Conservation (phyloP, 2,797 vertebrate species). For the Arctocebus calabarensis region DNA sequence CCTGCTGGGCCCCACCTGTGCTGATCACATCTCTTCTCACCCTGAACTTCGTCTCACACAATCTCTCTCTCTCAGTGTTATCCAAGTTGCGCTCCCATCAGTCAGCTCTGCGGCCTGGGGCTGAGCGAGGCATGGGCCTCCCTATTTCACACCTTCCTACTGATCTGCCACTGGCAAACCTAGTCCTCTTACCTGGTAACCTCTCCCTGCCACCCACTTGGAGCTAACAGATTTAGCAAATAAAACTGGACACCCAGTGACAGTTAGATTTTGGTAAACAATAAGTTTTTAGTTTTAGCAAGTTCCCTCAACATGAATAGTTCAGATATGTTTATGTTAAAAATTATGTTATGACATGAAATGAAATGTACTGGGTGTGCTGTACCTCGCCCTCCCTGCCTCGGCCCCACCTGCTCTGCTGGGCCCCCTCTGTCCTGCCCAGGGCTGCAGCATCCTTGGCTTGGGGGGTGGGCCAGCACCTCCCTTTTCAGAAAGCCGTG, state of each 20-base stretch:
- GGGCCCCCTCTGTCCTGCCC: no score
- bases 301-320: neutral
- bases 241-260: no score
- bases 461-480: accelerated
- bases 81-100: neutral
- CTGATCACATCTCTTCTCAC: neutral
- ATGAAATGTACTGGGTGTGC: neutral
- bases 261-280: neutral
- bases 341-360: neutral
- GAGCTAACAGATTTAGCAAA: neutral
- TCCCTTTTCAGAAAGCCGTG: neutral
- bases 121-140: neutral
- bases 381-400: neutral
- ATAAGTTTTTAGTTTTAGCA: neutral
- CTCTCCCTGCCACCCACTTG: accelerated
- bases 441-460: no score
- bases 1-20: accelerated
- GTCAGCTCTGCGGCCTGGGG: neutral
- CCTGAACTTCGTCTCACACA: neutral
- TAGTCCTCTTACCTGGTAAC: neutral
- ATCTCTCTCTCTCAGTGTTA: neutral
- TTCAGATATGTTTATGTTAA: neutral
- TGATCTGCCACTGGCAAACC: neutral
- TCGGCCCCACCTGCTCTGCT: neutral
- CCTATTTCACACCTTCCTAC: neutral